Conservation (phyloP, 2,888 invertebrate species). For the Ornithoptera priamus region DNA sequence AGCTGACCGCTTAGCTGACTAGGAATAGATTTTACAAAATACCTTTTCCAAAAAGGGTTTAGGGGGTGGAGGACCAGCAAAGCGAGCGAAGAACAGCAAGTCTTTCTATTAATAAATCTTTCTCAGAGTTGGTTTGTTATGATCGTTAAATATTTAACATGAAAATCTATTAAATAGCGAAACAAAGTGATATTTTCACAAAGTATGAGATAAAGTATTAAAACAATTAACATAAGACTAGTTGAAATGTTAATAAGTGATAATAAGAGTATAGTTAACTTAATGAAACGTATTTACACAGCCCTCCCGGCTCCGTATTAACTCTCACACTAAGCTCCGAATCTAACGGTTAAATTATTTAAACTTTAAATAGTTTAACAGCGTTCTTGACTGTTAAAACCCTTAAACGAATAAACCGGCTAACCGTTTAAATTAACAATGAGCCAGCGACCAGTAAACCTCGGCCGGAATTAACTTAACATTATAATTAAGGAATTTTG, state of each 20-base stretch:
- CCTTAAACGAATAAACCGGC: slow-evolving; percentile 25
- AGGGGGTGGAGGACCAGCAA: too few relatives aligned
- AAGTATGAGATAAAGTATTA: background rate
- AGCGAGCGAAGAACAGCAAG: too few relatives aligned
- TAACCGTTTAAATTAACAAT: slow-evolving; percentile 19
- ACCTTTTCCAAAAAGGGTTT: too few relatives aligned
- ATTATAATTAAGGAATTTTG: slow-evolving; percentile 15
- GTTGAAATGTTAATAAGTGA: background rate
- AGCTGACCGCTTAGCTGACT: too few relatives aligned
- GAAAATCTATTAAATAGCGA: too few relatives aligned
- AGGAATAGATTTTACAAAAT: too few relatives aligned
- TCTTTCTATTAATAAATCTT: too few relatives aligned
- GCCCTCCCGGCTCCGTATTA: background rate
- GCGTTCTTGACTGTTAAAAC: slow-evolving; percentile 15
- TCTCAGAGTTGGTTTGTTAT: too few relatives aligned
- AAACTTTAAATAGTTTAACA: slow-evolving; percentile 22
- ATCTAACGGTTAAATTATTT: slow-evolving; percentile 21
- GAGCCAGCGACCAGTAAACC: slow-evolving; percentile 17
- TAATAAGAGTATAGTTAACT: slow-evolving; percentile 2
- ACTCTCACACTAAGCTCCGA: slow-evolving; percentile 7
- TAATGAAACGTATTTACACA: slow-evolving; percentile 8
- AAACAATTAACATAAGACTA: background rate
- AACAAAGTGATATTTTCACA: too few relatives aligned
- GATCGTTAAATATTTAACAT: too few relatives aligned
- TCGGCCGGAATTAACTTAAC: slow-evolving; percentile 20